Evolutionary conservation across 2,797 vertebrate genomes (phyloP).

Genomic region (Semotilus atromaculatus): DNA sequence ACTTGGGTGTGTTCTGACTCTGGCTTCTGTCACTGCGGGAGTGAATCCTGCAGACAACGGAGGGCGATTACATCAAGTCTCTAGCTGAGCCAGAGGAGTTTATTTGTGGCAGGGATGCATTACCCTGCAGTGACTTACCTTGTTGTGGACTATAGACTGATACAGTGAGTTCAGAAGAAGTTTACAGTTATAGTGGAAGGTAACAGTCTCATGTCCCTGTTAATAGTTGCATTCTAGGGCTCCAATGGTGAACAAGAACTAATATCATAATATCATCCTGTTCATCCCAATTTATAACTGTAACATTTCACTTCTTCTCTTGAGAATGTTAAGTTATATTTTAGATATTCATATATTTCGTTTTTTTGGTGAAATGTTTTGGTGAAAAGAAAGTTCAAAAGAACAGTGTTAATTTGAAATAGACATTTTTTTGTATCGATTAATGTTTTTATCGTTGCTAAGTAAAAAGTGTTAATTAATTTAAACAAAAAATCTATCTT

Average conservation of each 20-base stretch:
- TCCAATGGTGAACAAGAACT: not conserved
- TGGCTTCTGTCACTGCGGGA: slow-evolving; percentile 4
- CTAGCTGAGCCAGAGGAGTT: slow-evolving; percentile 28
- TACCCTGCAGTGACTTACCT: slow-evolving; percentile 24
- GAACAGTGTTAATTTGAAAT: too few relatives aligned
- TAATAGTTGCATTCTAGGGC: not conserved
- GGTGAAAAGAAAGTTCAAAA: too few relatives aligned
- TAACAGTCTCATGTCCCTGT: not conserved
- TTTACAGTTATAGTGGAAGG: not conserved
- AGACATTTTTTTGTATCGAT: too few relatives aligned
- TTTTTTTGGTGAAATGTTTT: too few relatives aligned
- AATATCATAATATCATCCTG: slow-evolving; percentile 6
- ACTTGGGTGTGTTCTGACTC: slow-evolving; percentile 27
- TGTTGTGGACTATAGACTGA: slow-evolving; percentile 12
- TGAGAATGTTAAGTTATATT: not conserved
- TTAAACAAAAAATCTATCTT: not conserved
- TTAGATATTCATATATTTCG: slow-evolving; percentile 8
- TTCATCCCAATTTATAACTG: not conserved
- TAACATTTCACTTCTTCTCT: not conserved
- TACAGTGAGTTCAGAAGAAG: not conserved
- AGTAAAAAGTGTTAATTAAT: not conserved
- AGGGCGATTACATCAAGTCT: slow-evolving; percentile 30
- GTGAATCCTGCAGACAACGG: slow-evolving; percentile 36
- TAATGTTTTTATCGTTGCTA: too few relatives aligned
- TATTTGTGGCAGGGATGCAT: slow-evolving; percentile 31